Conservation (phyloP, 2,113 vertebrate genomes). For the Elgaria multicarinata region DNA sequence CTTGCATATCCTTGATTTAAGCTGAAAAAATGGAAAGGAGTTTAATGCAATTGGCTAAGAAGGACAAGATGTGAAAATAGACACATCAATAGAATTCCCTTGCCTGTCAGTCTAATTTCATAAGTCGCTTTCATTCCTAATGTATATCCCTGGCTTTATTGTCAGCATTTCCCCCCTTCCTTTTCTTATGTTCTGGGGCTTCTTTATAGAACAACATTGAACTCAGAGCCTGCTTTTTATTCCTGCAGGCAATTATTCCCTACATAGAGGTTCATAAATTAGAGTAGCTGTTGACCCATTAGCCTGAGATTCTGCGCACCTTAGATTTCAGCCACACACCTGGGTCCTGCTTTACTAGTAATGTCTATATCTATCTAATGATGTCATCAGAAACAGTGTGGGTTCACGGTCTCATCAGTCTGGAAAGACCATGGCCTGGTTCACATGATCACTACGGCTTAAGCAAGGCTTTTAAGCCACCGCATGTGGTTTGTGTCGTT, state of each 20-base stretch:
- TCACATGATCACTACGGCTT: no score
- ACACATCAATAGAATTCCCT: slow-evolving; percentile 11
- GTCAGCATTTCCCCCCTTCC: not conserved
- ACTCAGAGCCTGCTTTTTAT: not conserved
- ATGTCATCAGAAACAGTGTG: no score
- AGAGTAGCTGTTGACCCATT: no score
- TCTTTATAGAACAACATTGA: not conserved
- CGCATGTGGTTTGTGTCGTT: no score
- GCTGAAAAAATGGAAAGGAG: not conserved
- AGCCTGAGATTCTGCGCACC: no score
- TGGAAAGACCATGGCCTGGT: no score
- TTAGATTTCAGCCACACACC: no score
- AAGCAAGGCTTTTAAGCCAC: no score
- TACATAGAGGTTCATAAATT: not conserved
- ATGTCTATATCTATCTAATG: no score
- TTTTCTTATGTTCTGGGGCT: not conserved
- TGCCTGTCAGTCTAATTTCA: slow-evolving; percentile 22
- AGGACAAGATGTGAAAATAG: slow-evolving; percentile 10
- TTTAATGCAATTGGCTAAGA: not conserved
- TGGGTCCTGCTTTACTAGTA: no score
- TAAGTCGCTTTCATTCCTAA: not conserved
- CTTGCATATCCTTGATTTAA: not conserved
- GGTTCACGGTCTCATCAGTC: no score
- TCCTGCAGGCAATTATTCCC: not conserved
- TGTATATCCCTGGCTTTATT: not conserved